phyloP scores from a whole-genome alignment of 2,888 invertebrate species.

The Euphydryas editha region DNA sequence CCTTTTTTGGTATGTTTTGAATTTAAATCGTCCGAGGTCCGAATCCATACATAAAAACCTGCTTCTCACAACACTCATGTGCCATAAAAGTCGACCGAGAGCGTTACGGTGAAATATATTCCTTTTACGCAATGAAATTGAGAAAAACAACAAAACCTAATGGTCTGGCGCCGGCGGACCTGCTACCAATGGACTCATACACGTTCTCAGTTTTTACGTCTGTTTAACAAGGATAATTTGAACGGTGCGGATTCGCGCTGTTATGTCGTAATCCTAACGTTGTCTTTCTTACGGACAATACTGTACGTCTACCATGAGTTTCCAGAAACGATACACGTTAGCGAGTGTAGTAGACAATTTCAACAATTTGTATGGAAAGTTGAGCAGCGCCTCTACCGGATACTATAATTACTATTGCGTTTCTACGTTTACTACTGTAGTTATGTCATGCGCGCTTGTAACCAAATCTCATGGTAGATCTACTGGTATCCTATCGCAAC shows the following conservation, averaged over 20 bases:
- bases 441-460: too few species aligned
- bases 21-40: conserved; percentile 29
- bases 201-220: conserved; percentile 70
- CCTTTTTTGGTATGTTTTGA: conserved; percentile 29
- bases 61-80: conserved; percentile 25
- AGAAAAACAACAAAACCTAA: conserved; percentile 43
- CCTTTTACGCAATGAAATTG: conserved; percentile 31
- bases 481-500: conserved; percentile 13
- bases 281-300: background rate
- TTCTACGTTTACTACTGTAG: too few species aligned
- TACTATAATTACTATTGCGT: too few species aligned
- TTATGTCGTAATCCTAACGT: background rate
- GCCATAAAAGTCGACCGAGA: conserved; percentile 32
- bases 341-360: too few species aligned
- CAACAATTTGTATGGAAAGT: too few species aligned
- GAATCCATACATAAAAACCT: conserved; percentile 28
- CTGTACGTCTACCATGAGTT: too few species aligned
- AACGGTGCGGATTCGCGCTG: conserved; percentile 57
- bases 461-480: too few species aligned
- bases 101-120: conserved; percentile 36
- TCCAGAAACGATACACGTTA: too few species aligned
- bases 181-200: conserved; percentile 58
- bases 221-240: conserved; percentile 65
- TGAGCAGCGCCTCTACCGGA: too few species aligned
- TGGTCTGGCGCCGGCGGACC: conserved; percentile 71